phyloP scores from a whole-genome alignment of 2,888 invertebrate species.

The Chymomyza procnemis region DNA sequence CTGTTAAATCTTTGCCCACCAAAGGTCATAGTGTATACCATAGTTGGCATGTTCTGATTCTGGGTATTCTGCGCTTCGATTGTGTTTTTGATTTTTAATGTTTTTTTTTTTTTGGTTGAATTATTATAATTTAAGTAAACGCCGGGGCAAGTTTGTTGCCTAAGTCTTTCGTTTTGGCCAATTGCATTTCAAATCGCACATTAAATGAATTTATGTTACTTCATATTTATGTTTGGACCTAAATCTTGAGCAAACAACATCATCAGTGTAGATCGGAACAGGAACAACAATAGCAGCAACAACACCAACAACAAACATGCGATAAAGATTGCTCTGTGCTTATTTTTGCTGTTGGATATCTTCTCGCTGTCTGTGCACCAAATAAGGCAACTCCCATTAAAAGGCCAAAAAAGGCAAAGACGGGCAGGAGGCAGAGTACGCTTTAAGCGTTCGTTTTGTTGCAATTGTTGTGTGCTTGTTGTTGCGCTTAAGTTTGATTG shows the following conservation, averaged over 20 bases:
- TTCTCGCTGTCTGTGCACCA: slow-evolving; percentile 50
- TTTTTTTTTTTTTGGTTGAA: slow-evolving; percentile 24
- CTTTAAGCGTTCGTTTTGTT: neutral
- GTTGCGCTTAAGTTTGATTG: slow-evolving; percentile 1
- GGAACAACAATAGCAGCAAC: slow-evolving; percentile 16
- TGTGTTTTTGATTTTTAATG: neutral
- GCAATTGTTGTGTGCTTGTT: slow-evolving; percentile 18
- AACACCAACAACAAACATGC: slow-evolving; percentile 23
- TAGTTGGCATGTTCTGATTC: neutral
- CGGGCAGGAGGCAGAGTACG: slow-evolving; percentile 27
- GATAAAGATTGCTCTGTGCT: slow-evolving; percentile 50
- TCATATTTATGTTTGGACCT: neutral
- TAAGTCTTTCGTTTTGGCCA: slow-evolving; percentile 47
- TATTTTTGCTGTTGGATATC: slow-evolving; percentile 52
- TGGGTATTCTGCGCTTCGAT: neutral
- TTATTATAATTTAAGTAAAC: slow-evolving; percentile 40
- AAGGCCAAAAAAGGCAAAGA: slow-evolving; percentile 64
- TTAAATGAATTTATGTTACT: slow-evolving; percentile 39
- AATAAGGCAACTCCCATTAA: slow-evolving; percentile 75
- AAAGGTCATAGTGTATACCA: neutral
- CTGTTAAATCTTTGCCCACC: too few relatives aligned
- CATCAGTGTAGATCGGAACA: neutral
- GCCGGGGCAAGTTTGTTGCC: slow-evolving; percentile 38
- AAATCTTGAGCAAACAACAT: neutral
- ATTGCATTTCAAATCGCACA: slow-evolving; percentile 40